Evolutionary conservation across 1,140 invertebrate genomes (phyloP).

Genomic region (Berghia stephanieae): DNA sequence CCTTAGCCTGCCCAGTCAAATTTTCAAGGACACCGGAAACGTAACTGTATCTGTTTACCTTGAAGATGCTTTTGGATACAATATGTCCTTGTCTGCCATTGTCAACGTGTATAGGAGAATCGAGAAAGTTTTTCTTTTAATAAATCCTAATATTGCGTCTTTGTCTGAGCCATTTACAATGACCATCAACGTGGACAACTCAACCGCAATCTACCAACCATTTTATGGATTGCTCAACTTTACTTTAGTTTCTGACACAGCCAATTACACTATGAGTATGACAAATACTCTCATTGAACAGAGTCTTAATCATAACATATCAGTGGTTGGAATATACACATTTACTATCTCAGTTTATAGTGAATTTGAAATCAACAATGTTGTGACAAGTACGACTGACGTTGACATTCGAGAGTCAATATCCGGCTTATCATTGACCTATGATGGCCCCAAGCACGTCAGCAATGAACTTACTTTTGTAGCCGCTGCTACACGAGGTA

Average conservation of each 20-base stretch:
- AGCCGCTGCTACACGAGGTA: constrained; percentile 25
- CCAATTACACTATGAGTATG: background rate
- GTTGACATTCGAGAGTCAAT: constrained; percentile 34
- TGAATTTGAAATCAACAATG: constrained; percentile 32
- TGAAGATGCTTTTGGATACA: constrained; percentile 27
- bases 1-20: background rate
- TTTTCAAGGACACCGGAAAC: constrained; percentile 27
- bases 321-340: background rate
- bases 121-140: background rate
- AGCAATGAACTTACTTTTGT: constrained; percentile 35
- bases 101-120: constrained; percentile 12
- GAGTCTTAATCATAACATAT: background rate
- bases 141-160: background rate
- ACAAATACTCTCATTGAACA: background rate
- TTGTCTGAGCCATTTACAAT: background rate
- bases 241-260: constrained; percentile 5
- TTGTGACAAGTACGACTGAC: background rate
- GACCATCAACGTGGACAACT: constrained; percentile 5
- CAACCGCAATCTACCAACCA: background rate
- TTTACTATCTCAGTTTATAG: constrained; percentile 21
- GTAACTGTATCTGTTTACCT: constrained; percentile 27
- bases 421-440: constrained; percentile 26
- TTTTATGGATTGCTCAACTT: constrained; percentile 28
- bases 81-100: background rate
- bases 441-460: constrained; percentile 43